These are phyloP conservation scores for Nesidiocoris tenuis DNA, from an alignment of 2,888 invertebrate species.

Conservation along the genomic window DNA sequence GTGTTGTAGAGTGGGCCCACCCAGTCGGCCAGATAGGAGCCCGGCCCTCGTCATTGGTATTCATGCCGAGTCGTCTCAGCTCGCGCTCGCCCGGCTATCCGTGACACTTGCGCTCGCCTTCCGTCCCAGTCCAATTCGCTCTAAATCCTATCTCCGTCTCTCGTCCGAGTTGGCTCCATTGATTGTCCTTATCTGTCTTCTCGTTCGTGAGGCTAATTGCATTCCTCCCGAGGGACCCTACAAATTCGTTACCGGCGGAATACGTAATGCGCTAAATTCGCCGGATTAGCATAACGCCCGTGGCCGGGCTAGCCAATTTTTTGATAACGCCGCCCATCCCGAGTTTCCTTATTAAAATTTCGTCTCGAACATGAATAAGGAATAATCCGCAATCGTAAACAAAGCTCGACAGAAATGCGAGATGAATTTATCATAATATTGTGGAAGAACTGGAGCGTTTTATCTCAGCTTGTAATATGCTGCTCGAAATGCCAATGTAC, in stretches of 20 bases:
- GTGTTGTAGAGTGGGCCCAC: background rate
- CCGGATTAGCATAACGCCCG: too few species aligned
- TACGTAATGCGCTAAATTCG: constrained; percentile 26
- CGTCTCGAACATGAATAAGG: too few species aligned
- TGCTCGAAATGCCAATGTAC: too few species aligned
- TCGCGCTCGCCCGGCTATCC: background rate
- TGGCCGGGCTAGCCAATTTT: background rate
- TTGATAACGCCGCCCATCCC: background rate
- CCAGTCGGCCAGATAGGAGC: background rate
- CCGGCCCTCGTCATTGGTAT: constrained; percentile 14
- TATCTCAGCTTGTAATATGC: too few species aligned
- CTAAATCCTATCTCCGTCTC: constrained; percentile 12
- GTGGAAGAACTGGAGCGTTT: too few species aligned
- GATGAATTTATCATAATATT: too few species aligned
- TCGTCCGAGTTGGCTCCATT: background rate
- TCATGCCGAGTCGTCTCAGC: constrained; percentile 10
- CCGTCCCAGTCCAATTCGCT: background rate
- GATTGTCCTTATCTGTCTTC: constrained; percentile 17
- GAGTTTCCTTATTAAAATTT: too few species aligned
- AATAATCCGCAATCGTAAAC: too few species aligned
- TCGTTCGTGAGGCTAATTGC: constrained; percentile 27
- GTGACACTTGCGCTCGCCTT: background rate
- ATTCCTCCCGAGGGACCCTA: constrained; percentile 16
- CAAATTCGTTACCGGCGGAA: constrained; percentile 2
- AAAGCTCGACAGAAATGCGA: too few species aligned